Percentiles rank a stretch among this genome's conserved stretches.
Evolutionary conservation across 1,140 invertebrate species (phyloP).

Genomic region (Piezodorus guildinii): DNA sequence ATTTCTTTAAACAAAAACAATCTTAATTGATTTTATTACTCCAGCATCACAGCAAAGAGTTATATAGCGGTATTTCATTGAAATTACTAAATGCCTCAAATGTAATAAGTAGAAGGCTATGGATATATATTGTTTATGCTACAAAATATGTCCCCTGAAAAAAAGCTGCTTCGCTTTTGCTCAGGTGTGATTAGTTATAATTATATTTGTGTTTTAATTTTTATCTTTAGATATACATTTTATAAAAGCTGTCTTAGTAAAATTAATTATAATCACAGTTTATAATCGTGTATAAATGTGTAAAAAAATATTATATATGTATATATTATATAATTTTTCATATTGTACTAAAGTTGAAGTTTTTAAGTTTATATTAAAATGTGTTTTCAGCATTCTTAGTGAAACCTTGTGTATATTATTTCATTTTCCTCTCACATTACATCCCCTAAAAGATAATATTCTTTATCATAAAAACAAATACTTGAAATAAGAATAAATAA

Average conservation of each 20-base stretch:
- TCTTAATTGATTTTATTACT: too few species aligned
- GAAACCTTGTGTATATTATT: conserved; percentile 7
- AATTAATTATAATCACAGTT: conserved; percentile 19
- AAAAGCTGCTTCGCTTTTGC: too few species aligned
- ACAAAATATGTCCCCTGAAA: too few species aligned
- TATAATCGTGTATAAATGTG: conserved; percentile 23
- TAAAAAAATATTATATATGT: conserved; percentile 26
- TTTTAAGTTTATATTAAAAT: conserved; percentile 28
- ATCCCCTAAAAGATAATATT: too few species aligned
- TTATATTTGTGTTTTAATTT: conserved; percentile 2
- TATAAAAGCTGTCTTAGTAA: conserved; percentile 20
- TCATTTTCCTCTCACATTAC: not conserved
- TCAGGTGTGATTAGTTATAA: not conserved
- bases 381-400: conserved; percentile 24
- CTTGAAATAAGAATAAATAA: not conserved
- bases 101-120: conserved; percentile 21
- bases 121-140: conserved; percentile 4
- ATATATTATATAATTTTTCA: conserved; percentile 28
- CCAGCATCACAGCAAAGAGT: too few species aligned
- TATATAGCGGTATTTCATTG: too few species aligned
- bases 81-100: conserved; percentile 6
- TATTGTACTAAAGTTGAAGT: conserved; percentile 26
- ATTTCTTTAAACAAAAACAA: too few species aligned
- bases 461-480: too few species aligned
- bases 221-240: conserved; percentile 19